Base-by-base conservation (phyloP, 2,113 vertebrate species). In the Alligator sinensis region DNA sequence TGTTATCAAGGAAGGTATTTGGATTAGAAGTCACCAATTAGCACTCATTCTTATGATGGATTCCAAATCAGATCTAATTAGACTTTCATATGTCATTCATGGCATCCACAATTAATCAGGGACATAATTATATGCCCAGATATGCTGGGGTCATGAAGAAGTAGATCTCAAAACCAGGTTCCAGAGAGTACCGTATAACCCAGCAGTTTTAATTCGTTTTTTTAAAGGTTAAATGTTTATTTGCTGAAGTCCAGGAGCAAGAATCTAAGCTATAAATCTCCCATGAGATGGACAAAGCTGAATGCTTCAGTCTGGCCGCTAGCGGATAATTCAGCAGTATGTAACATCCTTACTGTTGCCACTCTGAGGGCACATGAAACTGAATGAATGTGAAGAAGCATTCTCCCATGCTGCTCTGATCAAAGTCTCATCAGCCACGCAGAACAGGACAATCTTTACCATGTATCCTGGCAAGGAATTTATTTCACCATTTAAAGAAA, bases 201-300 rank as follows among this genome's bases (percentile, higher is more conserved):
- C 63, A 85, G 68, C 72, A 68, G 47, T 83, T 82, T 57, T 59
- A 47, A 79, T 68, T 81, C 17, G 12, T 72, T 78, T 24, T 89
- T 90, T 94, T 68, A 66, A 90, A 95, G 94, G 84, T 86, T 72
- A 88, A 87, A 64, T 18, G 4, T 47, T 93, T 92, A 91, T 76
- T 92, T 94, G 76, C 70, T 95, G 94, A 95, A 90, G 86, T 79
- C 93, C 64, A 93, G 91, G 96, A 95, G 81, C 84, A 94, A 77
- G 60, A 88, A 87, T 54, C 77, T 77, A 63, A 90, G 72, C 88
- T 84, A 57, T 93, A 95, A 84, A 91, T 72, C 80, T 88, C 88
- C 79, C 9, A 77, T 81, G 91, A 95, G 92, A 93, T 88, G 94
- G 92, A 94, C 82, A 92, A 18, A 88, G 85, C 85, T 77, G 54